Percentiles rank a stretch among this genome's conserved stretches.
Conservation (phyloP, 2,113 vertebrate species). For the human (Homo sapiens) region DNA sequence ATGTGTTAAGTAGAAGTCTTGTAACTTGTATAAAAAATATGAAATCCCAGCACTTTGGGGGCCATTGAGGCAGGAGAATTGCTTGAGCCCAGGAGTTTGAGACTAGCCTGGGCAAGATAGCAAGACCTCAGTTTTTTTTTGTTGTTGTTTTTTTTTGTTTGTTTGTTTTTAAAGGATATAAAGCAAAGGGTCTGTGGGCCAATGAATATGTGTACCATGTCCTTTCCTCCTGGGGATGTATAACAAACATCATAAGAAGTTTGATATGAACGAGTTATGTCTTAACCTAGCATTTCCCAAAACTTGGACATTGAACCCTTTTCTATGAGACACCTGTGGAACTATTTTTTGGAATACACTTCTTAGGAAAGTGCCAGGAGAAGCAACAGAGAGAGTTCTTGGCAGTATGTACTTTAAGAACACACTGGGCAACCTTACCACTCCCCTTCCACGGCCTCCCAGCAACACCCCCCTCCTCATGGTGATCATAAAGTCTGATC, state of each 20-base stretch:
- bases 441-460: too few relatives aligned
- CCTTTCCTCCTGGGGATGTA: neutral
- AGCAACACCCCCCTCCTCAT: neutral
- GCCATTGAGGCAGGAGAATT: too few relatives aligned
- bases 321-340: neutral
- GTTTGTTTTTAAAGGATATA: neutral
- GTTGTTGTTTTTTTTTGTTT: too few relatives aligned
- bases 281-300: neutral
- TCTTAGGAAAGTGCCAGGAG: neutral
- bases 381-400: neutral
- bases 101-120: too few relatives aligned
- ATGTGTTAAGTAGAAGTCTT: neutral
- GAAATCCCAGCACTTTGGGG: too few relatives aligned
- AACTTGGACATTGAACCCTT: neutral
- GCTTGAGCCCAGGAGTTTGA: too few relatives aligned
- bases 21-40: neutral
- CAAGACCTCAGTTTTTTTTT: too few relatives aligned
- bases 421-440: neutral
- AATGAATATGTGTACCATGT: neutral
- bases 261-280: neutral
- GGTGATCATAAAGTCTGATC: neutral
- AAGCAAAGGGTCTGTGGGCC: neutral
- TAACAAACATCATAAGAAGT: neutral
- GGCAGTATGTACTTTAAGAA: neutral
- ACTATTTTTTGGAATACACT: neutral